Evolutionary conservation across 2,113 vertebrate genomes (phyloP).

Genomic region (Garra rufa): DNA sequence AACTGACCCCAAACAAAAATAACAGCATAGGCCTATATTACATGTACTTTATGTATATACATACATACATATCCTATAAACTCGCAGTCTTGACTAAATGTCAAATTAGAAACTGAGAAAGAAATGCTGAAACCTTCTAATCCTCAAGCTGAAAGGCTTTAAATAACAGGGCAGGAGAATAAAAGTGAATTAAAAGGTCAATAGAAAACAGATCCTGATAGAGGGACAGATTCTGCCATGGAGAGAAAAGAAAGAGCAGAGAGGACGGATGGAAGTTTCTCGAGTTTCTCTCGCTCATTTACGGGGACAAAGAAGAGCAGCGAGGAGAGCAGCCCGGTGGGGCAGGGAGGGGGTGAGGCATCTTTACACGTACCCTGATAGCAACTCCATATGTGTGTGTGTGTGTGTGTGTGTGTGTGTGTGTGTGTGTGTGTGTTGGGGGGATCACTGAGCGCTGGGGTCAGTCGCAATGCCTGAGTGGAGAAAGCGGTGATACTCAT

Average conservation of each 20-base stretch:
- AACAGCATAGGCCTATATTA: no score
- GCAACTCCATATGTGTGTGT: no score
- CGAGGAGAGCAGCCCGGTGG: conserved; percentile 45
- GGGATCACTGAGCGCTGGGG: conserved; percentile 63
- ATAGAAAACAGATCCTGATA: conserved; percentile 62
- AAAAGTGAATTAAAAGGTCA: conserved; percentile 55
- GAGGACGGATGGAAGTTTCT: conserved; percentile 66
- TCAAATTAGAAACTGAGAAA: conserved; percentile 20
- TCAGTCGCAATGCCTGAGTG: conserved; percentile 69
- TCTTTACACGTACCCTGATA: conserved; percentile 64
- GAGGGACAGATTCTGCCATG: conserved; percentile 50
- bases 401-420: conserved; percentile 32
- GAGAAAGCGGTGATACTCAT: conserved; percentile 70
- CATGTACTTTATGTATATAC: no score
- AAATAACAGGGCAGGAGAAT: conserved; percentile 27
- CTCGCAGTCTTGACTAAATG: conserved; percentile 1
- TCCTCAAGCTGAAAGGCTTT: conserved; percentile 37
- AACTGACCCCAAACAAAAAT: no score
- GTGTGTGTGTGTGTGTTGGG: conserved; percentile 23
- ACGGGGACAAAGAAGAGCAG: conserved; percentile 65
- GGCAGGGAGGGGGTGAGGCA: conserved; percentile 54
- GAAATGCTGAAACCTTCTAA: background rate
- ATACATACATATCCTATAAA: background rate
- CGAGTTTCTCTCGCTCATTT: conserved; percentile 65
- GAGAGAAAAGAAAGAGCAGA: conserved; percentile 42